Percentiles rank a stretch among this genome's conserved stretches.
These are phyloP conservation scores for Hypothenemus hampei DNA, from an alignment of 1,140 invertebrate species.

Conservation along the genomic window DNA sequence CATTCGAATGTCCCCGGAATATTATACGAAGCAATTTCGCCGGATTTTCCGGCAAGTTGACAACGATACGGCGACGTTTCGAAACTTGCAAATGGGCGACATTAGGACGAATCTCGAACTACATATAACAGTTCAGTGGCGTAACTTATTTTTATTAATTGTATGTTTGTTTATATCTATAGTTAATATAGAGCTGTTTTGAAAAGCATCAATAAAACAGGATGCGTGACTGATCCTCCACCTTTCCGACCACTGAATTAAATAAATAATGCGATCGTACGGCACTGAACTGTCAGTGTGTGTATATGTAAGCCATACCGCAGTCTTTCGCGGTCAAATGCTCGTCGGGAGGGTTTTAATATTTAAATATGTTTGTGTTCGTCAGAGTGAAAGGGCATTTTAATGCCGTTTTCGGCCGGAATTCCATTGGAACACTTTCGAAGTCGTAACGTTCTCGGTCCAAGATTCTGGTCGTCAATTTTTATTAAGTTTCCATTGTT, in stretches of 20 bases:
- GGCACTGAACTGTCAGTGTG: conserved; percentile 20
- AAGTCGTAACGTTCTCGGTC: background rate
- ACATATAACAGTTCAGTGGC: too few relatives aligned
- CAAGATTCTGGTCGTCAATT: too few relatives aligned
- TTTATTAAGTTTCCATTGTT: background rate
- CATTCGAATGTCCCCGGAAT: conserved; percentile 15
- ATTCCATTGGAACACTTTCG: conserved; percentile 8
- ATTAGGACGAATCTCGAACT: conserved; percentile 1
- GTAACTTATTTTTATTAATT: too few relatives aligned
- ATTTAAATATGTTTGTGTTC: conserved; percentile 29
- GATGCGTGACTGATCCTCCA: too few relatives aligned
- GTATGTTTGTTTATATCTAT: too few relatives aligned
- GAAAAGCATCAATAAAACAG: too few relatives aligned
- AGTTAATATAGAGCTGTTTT: too few relatives aligned
- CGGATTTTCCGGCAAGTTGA: conserved; percentile 15
- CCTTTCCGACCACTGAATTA: too few relatives aligned
- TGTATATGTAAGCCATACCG: conserved; percentile 23
- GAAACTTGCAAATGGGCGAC: conserved; percentile 16
- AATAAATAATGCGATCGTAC: background rate
- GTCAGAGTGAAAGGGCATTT: conserved; percentile 24
- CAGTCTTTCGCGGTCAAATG: conserved; percentile 26
- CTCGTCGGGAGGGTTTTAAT: conserved; percentile 25
- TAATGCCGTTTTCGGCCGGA: conserved; percentile 21
- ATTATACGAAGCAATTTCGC: conserved; percentile 18
- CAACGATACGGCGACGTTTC: conserved; percentile 16